Conservation (phyloP, 2,888 invertebrate species). For the Plemyria rubiginata region DNA sequence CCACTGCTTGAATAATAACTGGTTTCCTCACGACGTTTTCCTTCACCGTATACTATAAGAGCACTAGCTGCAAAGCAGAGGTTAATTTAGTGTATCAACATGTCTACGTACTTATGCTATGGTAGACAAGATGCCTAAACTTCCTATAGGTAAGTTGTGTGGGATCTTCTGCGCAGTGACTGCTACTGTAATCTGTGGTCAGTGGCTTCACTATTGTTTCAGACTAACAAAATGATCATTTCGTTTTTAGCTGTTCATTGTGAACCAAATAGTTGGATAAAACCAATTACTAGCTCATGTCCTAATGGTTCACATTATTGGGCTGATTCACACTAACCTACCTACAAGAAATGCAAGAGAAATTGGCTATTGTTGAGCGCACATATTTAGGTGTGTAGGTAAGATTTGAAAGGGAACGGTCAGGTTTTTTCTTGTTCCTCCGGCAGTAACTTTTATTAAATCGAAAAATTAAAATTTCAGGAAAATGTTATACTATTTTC, state of each 20-base stretch:
- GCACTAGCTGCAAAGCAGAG: too few species aligned
- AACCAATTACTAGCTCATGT: constrained; percentile 67
- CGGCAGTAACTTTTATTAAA: too few species aligned
- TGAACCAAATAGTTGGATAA: constrained; percentile 59
- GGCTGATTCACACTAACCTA: constrained; percentile 48
- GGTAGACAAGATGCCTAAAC: constrained; percentile 12
- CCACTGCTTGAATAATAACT: too few species aligned
- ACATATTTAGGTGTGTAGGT: too few species aligned
- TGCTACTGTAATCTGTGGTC: constrained; percentile 18
- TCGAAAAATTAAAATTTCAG: too few species aligned
- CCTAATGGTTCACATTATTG: constrained; percentile 57
- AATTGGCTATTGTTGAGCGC: constrained; percentile 61
- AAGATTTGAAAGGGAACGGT: too few species aligned
- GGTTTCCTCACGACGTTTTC: too few species aligned
- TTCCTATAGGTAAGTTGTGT: constrained; percentile 46
- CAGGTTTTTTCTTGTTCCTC: too few species aligned
- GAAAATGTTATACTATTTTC: too few species aligned
- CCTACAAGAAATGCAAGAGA: constrained; percentile 47
- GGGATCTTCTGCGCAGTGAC: constrained; percentile 40
- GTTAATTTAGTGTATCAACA: neutral
- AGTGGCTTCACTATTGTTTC: constrained; percentile 68
- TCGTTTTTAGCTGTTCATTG: constrained; percentile 47
- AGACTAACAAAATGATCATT: constrained; percentile 50
- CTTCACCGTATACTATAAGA: too few species aligned
- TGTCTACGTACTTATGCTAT: neutral